Conservation (phyloP, 2,113 vertebrate genomes). For the Scomber colias region DNA sequence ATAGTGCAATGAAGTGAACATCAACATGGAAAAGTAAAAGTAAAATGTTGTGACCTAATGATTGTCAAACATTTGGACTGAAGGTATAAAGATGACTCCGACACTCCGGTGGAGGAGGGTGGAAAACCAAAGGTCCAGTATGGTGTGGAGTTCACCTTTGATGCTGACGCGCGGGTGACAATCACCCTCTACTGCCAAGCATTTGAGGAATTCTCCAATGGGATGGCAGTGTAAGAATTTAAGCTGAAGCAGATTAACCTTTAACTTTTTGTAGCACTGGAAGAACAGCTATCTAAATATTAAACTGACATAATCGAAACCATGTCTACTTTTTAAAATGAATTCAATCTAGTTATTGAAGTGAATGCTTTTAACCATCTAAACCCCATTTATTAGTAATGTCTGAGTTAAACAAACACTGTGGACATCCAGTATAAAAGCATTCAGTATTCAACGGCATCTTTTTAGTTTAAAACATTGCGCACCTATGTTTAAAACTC, state of each 20-base stretch:
- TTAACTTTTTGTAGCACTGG: neutral
- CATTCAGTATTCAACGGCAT: neutral
- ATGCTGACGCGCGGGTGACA: slow-evolving; percentile 95
- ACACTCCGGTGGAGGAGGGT: slow-evolving; percentile 89
- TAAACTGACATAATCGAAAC: neutral
- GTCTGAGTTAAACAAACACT: neutral
- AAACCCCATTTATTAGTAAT: neutral
- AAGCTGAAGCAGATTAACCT: neutral
- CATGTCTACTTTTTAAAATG: neutral
- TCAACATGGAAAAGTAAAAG: neutral
- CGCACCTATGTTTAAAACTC: slow-evolving; percentile 25
- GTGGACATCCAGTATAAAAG: too few relatives aligned
- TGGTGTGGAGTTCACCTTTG: slow-evolving; percentile 97
- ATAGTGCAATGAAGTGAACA: accelerated
- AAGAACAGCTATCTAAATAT: neutral
- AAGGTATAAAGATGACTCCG: slow-evolving; percentile 96
- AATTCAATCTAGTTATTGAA: too few relatives aligned
- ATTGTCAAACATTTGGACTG: neutral
- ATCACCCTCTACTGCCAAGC: slow-evolving; percentile 98
- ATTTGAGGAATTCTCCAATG: slow-evolving; percentile 94
- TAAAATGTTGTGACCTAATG: neutral
- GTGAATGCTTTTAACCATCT: neutral
- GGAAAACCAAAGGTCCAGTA: slow-evolving; percentile 94
- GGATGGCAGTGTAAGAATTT: slow-evolving; percentile 93
- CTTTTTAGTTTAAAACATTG: slow-evolving; percentile 15